A percentile compares a stretch with the other conserved stretches of the same genome.
These are phyloP conservation scores for Actenoides hombroni DNA, from an alignment of 2,113 vertebrate genomes.

Conservation along the genomic window DNA sequence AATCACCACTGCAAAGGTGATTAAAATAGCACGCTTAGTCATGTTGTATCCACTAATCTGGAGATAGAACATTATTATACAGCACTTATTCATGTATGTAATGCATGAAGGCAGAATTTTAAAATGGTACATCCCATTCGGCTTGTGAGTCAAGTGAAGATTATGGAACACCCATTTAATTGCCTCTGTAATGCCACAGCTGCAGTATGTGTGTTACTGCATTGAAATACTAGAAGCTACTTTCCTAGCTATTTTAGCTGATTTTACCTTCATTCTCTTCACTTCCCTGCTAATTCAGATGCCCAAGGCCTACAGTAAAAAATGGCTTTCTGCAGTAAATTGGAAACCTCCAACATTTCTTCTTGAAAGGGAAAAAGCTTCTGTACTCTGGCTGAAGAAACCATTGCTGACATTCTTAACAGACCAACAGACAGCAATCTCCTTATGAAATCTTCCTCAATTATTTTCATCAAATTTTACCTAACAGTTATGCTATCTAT, in stretches of 20 bases:
- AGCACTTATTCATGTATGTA: slow-evolving; percentile 7
- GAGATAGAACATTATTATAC: slow-evolving; percentile 24
- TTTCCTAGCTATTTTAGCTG: slow-evolving; percentile 31
- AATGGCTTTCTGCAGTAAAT: slow-evolving; percentile 23
- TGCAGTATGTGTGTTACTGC: slow-evolving; percentile 38
- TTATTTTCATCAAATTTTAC: not conserved
- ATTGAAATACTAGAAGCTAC: slow-evolving; percentile 32
- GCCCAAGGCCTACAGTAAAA: slow-evolving; percentile 2
- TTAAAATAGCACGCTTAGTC: slow-evolving; percentile 63
- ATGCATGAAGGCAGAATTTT: slow-evolving; percentile 42
- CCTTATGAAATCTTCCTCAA: not conserved
- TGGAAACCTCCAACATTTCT: not conserved
- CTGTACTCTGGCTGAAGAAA: not conserved
- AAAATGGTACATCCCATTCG: slow-evolving; percentile 3
- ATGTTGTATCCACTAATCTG: slow-evolving; percentile 38
- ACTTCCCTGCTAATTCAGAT: slow-evolving; percentile 7
- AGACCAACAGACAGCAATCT: not conserved
- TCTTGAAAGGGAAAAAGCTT: not conserved
- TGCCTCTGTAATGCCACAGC: slow-evolving; percentile 61
- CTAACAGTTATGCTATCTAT: not conserved
- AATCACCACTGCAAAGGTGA: slow-evolving; percentile 42
- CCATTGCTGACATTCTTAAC: not conserved
- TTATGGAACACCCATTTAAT: slow-evolving; percentile 67
- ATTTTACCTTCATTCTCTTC: slow-evolving; percentile 49
- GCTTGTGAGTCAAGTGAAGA: slow-evolving; percentile 47